phyloP scores from a whole-genome alignment of 2,797 vertebrate species.

The Xerus rutilus region DNA sequence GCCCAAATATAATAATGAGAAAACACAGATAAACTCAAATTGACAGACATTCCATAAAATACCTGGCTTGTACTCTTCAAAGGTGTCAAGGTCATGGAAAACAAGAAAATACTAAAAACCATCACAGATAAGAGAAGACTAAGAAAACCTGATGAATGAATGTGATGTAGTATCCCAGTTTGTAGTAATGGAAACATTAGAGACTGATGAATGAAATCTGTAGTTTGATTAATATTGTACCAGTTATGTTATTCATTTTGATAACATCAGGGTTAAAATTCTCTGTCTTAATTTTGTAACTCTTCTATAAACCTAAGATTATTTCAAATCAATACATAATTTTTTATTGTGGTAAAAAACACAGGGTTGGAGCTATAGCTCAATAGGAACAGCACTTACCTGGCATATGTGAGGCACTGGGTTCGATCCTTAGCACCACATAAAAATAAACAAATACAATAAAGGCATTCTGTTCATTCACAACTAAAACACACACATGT shows the following conservation, averaged over 20 bases:
- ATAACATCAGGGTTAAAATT: background rate
- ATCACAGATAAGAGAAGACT: background rate
- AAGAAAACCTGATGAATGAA: background rate
- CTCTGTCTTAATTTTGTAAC: background rate
- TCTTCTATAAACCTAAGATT: background rate
- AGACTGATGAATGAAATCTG: background rate
- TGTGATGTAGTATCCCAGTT: too few relatives aligned
- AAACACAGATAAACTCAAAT: background rate
- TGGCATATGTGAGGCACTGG: too few relatives aligned
- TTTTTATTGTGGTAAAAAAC: background rate
- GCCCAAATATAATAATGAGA: background rate
- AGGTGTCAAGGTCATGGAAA: background rate
- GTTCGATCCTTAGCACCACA: too few relatives aligned
- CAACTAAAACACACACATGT: background rate
- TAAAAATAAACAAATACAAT: too few relatives aligned
- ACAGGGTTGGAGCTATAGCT: too few relatives aligned
- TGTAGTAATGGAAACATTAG: background rate
- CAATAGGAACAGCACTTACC: too few relatives aligned
- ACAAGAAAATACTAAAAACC: background rate
- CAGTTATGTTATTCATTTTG: background rate
- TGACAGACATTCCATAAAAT: background rate
- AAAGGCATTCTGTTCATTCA: too few relatives aligned
- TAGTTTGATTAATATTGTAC: background rate
- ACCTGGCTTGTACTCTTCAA: background rate
- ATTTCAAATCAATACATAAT: background rate